Conservation (phyloP, 2,797 vertebrate genomes). For the Cyprinella venusta region DNA sequence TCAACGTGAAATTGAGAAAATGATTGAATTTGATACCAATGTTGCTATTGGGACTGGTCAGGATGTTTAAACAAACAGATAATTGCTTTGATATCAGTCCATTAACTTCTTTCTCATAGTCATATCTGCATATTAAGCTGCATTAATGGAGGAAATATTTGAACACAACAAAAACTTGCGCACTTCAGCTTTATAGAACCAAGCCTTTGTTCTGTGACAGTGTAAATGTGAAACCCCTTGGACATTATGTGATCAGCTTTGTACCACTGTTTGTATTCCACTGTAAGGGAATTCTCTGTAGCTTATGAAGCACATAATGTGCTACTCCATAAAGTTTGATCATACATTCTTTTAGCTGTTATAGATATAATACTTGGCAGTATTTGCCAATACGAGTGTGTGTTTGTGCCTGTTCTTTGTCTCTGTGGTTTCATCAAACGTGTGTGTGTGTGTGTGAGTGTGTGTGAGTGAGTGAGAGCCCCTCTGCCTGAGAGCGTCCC, state of each 20-base stretch:
- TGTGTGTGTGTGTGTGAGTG: slow-evolving; percentile 37
- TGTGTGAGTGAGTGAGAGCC: slow-evolving; percentile 68
- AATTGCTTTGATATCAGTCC: not conserved
- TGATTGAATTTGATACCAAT: not conserved
- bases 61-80: not conserved
- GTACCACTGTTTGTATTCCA: not conserved
- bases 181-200: slow-evolving; percentile 9
- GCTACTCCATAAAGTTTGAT: slow-evolving; percentile 9
- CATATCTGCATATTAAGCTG: not conserved
- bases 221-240: slow-evolving; percentile 36
- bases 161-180: not conserved
- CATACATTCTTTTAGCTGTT: slow-evolving; percentile 19
- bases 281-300: slow-evolving; percentile 4
- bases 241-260: slow-evolving; percentile 14
- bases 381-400: slow-evolving; percentile 45
- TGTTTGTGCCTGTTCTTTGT: slow-evolving; percentile 42
- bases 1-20: not conserved
- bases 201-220: slow-evolving; percentile 31
- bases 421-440: slow-evolving; percentile 40
- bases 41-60: not conserved
- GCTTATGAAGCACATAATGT: not conserved
- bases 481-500: slow-evolving; percentile 80
- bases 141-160: not conserved
- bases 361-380: slow-evolving; percentile 9
- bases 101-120: not conserved